Evolutionary conservation across 2,113 vertebrate genomes (phyloP).

Genomic region (Cacatua alba): DNA sequence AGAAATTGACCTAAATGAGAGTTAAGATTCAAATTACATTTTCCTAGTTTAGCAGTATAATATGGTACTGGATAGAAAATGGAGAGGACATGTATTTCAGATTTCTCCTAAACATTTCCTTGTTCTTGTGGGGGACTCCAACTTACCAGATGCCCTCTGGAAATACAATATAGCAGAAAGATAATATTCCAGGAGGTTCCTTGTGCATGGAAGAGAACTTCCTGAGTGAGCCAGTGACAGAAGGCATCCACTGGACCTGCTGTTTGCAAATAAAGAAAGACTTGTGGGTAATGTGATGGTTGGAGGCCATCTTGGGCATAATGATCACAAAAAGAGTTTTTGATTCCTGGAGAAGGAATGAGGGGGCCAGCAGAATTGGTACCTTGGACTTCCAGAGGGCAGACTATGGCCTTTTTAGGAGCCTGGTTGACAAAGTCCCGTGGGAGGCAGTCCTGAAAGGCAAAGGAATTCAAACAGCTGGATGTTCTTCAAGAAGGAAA

Average conservation of each 20-base stretch:
- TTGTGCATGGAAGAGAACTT: not conserved
- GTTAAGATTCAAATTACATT: not conserved
- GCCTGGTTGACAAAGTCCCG: not conserved
- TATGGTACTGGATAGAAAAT: not conserved
- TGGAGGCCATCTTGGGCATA: not conserved
- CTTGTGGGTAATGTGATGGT: too few relatives aligned
- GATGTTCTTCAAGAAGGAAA: not conserved
- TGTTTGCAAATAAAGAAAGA: not conserved
- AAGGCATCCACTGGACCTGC: not conserved
- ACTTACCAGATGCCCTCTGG: not conserved
- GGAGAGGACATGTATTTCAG: rapidly evolving
- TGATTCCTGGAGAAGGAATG: not conserved
- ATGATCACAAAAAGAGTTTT: not conserved
- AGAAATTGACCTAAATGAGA: not conserved
- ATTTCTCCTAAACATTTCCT: not conserved
- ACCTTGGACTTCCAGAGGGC: not conserved
- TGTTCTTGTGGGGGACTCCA: not conserved
- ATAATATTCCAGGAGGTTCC: not conserved
- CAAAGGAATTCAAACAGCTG: not conserved
- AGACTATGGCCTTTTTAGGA: too few relatives aligned
- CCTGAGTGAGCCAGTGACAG: not conserved
- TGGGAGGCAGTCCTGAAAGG: not conserved
- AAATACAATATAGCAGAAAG: not conserved
- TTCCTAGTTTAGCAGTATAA: not conserved
- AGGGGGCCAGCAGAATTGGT: not conserved